Percentiles rank a stretch among this genome's conserved stretches.
Conservation (phyloP, 2,113 vertebrate genomes). For the Pygoscelis antarcticus region DNA sequence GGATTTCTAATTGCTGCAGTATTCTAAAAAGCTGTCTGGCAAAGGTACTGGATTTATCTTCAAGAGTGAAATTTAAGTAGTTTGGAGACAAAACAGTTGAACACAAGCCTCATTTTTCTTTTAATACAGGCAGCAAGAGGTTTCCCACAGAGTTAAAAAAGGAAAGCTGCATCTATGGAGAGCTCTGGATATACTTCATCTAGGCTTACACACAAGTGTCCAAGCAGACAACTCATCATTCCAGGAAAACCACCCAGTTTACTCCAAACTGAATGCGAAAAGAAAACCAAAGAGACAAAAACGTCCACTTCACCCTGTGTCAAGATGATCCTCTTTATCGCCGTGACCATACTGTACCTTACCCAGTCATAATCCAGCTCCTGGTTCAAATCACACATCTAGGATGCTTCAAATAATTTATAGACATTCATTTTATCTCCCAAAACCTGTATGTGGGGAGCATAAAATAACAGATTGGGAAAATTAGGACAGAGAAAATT, state of each 20-base stretch:
- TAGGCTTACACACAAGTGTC: not conserved
- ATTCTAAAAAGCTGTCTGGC: conserved; percentile 31
- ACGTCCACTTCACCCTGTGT: not conserved
- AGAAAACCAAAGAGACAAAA: not conserved
- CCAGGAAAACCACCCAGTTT: not conserved
- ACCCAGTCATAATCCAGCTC: not conserved
- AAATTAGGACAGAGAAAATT: not conserved
- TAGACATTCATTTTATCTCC: not conserved
- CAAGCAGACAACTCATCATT: not conserved
- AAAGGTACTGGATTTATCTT: conserved; percentile 25
- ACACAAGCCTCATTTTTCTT: conserved; percentile 14
- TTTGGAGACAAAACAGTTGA: conserved; percentile 26
- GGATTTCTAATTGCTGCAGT: not conserved
- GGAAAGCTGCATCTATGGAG: not conserved
- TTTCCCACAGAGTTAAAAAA: not conserved
- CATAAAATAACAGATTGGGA: not conserved
- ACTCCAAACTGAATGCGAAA: not conserved
- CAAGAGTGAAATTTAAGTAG: conserved; percentile 18
- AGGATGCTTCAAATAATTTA: not conserved
- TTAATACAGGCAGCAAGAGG: not conserved
- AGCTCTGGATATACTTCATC: not conserved
- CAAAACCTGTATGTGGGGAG: not conserved
- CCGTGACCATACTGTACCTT: not conserved
- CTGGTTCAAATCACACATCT: not conserved
- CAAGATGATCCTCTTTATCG: not conserved